phyloP scores from a whole-genome alignment of 2,797 vertebrate genomes.

The Silurus aristotelis region DNA sequence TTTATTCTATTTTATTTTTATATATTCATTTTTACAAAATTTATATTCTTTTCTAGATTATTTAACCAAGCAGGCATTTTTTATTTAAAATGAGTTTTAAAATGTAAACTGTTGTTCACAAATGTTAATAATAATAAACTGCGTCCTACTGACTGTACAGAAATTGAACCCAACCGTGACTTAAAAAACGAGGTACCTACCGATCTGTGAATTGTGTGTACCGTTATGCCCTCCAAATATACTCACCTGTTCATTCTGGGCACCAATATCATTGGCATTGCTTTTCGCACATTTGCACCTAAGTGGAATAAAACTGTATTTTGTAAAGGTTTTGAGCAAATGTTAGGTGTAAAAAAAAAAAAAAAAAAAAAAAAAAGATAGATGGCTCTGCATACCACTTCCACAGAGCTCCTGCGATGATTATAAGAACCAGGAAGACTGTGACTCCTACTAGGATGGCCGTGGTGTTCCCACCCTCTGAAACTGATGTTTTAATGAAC shows the following conservation, averaged over 20 bases:
- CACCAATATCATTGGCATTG: background rate
- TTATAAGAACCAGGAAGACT: background rate
- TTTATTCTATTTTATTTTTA: too few relatives aligned
- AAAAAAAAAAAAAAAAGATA: too few relatives aligned
- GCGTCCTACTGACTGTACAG: too few relatives aligned
- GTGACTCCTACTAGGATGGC: background rate
- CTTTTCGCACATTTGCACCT: background rate
- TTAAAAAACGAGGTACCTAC: too few relatives aligned
- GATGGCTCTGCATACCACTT: slow-evolving; percentile 13
- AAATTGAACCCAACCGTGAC: too few relatives aligned
- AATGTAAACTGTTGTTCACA: too few relatives aligned
- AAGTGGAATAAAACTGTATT: background rate
- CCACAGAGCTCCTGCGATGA: slow-evolving; percentile 26
- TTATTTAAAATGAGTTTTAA: too few relatives aligned
- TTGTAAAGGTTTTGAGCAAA: background rate
- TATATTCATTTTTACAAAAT: too few relatives aligned
- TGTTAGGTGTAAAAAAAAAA: background rate
- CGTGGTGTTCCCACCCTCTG: background rate
- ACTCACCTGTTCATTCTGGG: slow-evolving; percentile 19
- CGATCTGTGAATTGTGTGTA: too few relatives aligned
- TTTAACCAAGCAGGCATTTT: too few relatives aligned
- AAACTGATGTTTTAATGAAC: background rate
- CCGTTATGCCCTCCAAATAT: background rate
- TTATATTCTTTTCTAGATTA: too few relatives aligned
- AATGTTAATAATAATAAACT: too few relatives aligned